Evolutionary conservation across 2,113 vertebrate species (phyloP), one percentile per base, ranked within the genome.

Genomic region (Corythaixoides concolor): DNA sequence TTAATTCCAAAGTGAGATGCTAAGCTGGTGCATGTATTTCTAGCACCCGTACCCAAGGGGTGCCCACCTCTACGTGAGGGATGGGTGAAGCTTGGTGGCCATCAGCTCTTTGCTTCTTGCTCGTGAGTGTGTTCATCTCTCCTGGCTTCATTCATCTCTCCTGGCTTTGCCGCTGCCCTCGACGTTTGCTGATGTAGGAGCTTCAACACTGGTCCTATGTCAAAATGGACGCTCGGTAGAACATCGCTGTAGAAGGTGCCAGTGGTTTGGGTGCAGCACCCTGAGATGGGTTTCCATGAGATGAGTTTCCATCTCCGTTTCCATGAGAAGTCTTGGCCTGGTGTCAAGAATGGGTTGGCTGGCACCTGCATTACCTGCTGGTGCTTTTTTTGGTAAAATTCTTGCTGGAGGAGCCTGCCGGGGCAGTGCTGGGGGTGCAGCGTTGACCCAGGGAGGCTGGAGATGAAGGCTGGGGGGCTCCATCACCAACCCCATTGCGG

Each of bases 91-190:
- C 35, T 30, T 56, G 28, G 62, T 70, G 58, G 45, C 59, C 39
- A 19, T 30, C 45, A n/a, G 24, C 43, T 23, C 35, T 53, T 69
- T 56, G 37, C 24, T 70, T 35, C 49, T 69, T 1, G 2, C 32
- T 68, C 8, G 0, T 0, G 8, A 58, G 52, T 3, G 0, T 35
- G 37, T 35, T 23, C 11, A 1, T 8, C 60, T 55, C 30, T 39
- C 45, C 37, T 47, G 41, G 41, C 41, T 43, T 43, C 14, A 33
- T 35, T 23, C 13, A 1, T 8, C 60, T 55, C 30, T 39, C 45
- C 37, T 47, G 49, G 37, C 32, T 39, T 80, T 1, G 1, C 26
- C 2, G 3, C 32, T 35, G 23, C 60, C 24, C 13, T 37, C 2
- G 4, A 1, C 12, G 27, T 32, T 39, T 45, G 47, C 30, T 2